These are phyloP conservation scores for Prorops nasuta DNA, from an alignment of 1,140 invertebrate genomes.

Conservation along the genomic window DNA sequence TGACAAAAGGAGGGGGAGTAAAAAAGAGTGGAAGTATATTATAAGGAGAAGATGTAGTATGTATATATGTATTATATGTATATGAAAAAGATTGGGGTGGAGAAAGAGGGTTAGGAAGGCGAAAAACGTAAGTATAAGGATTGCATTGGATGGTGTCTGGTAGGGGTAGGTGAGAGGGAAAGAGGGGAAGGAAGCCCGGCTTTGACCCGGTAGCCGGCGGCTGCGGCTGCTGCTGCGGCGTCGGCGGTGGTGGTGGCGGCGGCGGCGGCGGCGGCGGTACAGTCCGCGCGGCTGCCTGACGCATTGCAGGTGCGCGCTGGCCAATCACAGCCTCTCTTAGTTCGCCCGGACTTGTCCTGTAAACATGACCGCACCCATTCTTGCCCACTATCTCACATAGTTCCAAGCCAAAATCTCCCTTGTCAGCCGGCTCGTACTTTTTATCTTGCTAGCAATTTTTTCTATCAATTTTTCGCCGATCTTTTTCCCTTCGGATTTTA, in stretches of 20 bases:
- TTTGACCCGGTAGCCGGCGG: conserved; percentile 37
- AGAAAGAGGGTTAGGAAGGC: conserved; percentile 8
- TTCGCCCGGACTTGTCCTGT: conserved; percentile 59
- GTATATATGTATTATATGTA: too few relatives aligned
- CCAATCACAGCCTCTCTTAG: conserved; percentile 63
- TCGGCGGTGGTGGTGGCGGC: conserved; percentile 41
- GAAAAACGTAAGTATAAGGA: conserved; percentile 15
- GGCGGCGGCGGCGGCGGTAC: conserved; percentile 30
- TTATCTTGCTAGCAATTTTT: too few relatives aligned
- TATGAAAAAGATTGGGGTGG: conserved; percentile 1
- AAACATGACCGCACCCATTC: conserved; percentile 66
- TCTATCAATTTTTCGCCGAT: too few relatives aligned
- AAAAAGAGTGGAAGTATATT: neutral
- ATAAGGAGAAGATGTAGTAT: too few relatives aligned
- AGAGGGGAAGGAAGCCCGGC: conserved; percentile 40
- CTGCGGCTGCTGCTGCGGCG: conserved; percentile 11
- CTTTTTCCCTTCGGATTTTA: too few relatives aligned
- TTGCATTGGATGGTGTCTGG: conserved; percentile 24
- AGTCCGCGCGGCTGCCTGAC: conserved; percentile 62
- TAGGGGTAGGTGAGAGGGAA: too few relatives aligned
- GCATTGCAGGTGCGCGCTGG: conserved; percentile 78
- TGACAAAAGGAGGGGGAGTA: conserved; percentile 4
- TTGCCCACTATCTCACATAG: too few relatives aligned
- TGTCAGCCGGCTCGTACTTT: too few relatives aligned
- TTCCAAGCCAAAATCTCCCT: too few relatives aligned